Conservation (phyloP, 2,888 invertebrate genomes). For the Octonoba sinensis region DNA sequence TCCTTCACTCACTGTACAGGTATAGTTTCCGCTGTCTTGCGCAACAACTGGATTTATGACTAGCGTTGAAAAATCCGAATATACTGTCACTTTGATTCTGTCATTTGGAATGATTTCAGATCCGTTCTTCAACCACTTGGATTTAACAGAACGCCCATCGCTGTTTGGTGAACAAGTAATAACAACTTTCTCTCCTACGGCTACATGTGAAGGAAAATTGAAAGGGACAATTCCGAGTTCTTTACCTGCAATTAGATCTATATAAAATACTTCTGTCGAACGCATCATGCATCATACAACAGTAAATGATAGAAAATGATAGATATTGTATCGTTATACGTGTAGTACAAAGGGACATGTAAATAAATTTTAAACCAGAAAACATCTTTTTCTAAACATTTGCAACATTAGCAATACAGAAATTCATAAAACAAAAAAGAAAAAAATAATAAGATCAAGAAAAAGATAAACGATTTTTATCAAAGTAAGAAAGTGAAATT, state of each 20-base stretch:
- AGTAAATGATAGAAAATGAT: too few relatives aligned
- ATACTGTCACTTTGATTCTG: slow-evolving; percentile 27
- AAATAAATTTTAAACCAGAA: too few relatives aligned
- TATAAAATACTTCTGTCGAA: too few relatives aligned
- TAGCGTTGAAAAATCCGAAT: slow-evolving; percentile 39
- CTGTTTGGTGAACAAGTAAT: slow-evolving; percentile 64
- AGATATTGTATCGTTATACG: too few relatives aligned
- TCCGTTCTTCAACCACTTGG: slow-evolving; percentile 56
- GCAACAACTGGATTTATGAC: slow-evolving; percentile 36
- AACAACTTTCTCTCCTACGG: slow-evolving; percentile 52
- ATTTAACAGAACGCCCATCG: slow-evolving; percentile 61
- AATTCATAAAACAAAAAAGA: too few relatives aligned
- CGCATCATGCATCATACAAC: too few relatives aligned
- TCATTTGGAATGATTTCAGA: slow-evolving; percentile 13
- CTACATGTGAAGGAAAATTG: slow-evolving; percentile 42
- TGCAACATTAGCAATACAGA: too few relatives aligned
- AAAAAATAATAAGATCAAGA: too few relatives aligned
- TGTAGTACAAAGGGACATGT: too few relatives aligned
- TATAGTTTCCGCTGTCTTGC: slow-evolving; percentile 43
- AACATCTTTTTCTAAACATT: too few relatives aligned
- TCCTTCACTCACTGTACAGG: slow-evolving; percentile 31
- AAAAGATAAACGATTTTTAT: too few relatives aligned
- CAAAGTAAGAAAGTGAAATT: too few relatives aligned
- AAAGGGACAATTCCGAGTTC: slow-evolving; percentile 42
- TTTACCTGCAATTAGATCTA: not conserved